Conservation (phyloP, 2,797 vertebrate species). For the Todus mexicanus region DNA sequence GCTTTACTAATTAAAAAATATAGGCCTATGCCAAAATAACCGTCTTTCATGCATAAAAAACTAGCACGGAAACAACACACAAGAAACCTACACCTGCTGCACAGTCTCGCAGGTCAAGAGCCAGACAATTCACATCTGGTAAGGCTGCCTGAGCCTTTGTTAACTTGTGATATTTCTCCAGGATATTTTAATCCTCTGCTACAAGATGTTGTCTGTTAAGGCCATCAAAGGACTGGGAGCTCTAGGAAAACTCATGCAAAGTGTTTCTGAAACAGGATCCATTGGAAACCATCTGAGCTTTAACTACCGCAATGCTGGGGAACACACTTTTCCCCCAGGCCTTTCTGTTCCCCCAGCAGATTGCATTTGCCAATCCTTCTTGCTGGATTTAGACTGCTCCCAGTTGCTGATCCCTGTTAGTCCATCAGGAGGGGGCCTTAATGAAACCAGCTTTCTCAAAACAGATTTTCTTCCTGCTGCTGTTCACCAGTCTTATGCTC, state of each 20-base stretch:
- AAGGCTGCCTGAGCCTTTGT: background rate
- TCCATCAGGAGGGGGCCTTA: background rate
- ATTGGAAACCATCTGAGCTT: background rate
- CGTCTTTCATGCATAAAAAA: background rate
- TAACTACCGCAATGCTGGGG: background rate
- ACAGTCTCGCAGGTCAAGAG: background rate
- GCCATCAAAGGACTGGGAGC: background rate
- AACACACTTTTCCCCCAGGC: background rate
- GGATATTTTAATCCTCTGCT: background rate
- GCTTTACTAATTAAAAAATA: background rate
- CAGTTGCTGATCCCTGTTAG: fast-evolving
- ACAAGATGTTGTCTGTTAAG: background rate
- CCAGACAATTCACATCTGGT: background rate
- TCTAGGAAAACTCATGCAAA: background rate
- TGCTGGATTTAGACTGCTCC: background rate
- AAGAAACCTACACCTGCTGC: background rate
- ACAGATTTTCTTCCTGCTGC: background rate
- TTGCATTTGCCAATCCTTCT: background rate
- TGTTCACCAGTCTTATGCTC: background rate
- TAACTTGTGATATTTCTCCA: background rate
- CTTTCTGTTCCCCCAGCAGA: background rate
- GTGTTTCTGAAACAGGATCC: background rate
- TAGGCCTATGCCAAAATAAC: background rate
- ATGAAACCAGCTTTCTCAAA: background rate
- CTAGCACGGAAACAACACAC: background rate